Evolutionary conservation across 2,797 vertebrate species (phyloP).

Genomic region (Gambusia yucatana): DNA sequence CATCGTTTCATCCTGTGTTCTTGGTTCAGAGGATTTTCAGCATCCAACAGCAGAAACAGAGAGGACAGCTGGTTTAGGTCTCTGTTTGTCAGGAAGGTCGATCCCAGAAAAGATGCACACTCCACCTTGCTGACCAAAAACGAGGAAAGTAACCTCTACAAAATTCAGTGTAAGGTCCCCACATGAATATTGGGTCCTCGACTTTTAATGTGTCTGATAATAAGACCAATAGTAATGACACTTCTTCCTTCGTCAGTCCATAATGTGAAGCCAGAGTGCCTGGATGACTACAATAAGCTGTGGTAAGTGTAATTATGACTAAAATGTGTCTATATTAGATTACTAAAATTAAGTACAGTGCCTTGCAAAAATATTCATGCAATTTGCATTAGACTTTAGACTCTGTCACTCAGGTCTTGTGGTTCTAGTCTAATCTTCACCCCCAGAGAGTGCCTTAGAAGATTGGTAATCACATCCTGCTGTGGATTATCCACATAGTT

Average conservation of each 20-base stretch:
- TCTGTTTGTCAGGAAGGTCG: conserved; percentile 95
- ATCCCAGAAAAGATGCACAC: conserved; percentile 95
- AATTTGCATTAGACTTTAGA: neutral
- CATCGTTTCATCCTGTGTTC: neutral
- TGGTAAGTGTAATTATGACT: conserved; percentile 84
- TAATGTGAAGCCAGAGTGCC: conserved; percentile 96
- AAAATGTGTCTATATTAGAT: neutral
- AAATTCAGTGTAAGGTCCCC: conserved; percentile 90
- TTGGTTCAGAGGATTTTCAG: conserved; percentile 80
- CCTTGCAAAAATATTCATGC: neutral
- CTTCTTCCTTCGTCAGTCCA: conserved; percentile 85
- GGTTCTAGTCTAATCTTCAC: neutral
- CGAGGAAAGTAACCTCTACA: conserved; percentile 96
- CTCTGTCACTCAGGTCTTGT: neutral
- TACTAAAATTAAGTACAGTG: neutral
- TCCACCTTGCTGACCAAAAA: conserved; percentile 94
- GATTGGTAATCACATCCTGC: neutral
- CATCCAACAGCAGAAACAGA: conserved; percentile 78
- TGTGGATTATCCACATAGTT: neutral
- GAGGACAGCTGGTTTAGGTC: conserved; percentile 97
- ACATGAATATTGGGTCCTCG: neutral
- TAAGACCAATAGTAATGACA: neutral
- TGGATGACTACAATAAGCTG: conserved; percentile 95
- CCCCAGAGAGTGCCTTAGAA: neutral
- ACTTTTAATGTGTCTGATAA: neutral